These are phyloP conservation scores for Dryococelus australis DNA, from an alignment of 2,888 invertebrate genomes.

Conservation along the genomic window DNA sequence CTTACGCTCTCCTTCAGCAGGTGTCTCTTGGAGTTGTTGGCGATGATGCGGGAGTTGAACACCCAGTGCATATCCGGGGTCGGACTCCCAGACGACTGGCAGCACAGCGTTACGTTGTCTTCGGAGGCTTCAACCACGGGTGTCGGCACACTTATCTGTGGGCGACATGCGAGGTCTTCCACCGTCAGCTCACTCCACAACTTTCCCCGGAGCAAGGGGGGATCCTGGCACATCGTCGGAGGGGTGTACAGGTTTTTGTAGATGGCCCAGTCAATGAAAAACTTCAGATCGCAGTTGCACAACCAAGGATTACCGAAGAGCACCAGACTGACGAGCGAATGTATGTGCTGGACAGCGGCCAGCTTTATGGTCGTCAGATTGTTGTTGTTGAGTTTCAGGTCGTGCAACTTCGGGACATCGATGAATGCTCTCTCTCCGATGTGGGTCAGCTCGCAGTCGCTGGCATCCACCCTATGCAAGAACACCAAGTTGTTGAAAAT, in stretches of 20 bases:
- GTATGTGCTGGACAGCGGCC: slow-evolving; percentile 47
- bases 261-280: slow-evolving; percentile 78
- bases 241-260: slow-evolving; percentile 76
- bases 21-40: slow-evolving; percentile 49
- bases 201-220: slow-evolving; percentile 70
- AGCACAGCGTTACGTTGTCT: slow-evolving; percentile 73
- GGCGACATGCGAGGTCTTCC: slow-evolving; percentile 83
- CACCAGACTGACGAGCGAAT: slow-evolving; percentile 71
- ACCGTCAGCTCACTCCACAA: slow-evolving; percentile 76
- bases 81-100: slow-evolving; percentile 79
- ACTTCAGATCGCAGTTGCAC: slow-evolving; percentile 84
- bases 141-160: slow-evolving; percentile 73
- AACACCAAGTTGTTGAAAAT: slow-evolving; percentile 77
- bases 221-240: slow-evolving; percentile 77
- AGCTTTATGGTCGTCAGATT: slow-evolving; percentile 70
- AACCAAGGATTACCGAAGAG: slow-evolving; percentile 86
- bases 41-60: slow-evolving; percentile 67
- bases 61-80: slow-evolving; percentile 79
- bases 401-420: slow-evolving; percentile 71
- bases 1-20: slow-evolving; percentile 28
- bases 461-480: slow-evolving; percentile 78
- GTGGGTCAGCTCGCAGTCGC: slow-evolving; percentile 74
- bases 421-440: slow-evolving; percentile 77
- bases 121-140: slow-evolving; percentile 64
- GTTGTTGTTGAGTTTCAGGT: slow-evolving; percentile 77